Percentiles rank a stretch among this genome's conserved stretches.
Evolutionary conservation across 2,113 vertebrate genomes (phyloP).

Genomic region (Ciconia maguari): DNA sequence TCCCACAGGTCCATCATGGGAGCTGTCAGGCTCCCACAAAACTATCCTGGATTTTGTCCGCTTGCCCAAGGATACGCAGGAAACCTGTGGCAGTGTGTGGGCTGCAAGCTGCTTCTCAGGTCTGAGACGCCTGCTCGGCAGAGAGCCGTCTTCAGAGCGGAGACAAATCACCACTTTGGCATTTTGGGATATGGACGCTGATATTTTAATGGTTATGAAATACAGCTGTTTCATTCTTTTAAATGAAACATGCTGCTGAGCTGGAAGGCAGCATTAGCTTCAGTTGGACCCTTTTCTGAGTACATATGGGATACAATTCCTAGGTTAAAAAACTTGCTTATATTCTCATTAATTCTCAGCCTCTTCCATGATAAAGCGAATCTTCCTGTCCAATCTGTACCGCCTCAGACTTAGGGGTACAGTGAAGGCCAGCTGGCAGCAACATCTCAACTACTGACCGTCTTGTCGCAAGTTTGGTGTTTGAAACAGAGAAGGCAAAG

Average conservation of each 20-base stretch:
- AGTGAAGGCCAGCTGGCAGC: not conserved
- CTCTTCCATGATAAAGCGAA: not conserved
- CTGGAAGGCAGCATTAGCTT: not conserved
- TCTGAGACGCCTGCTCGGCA: not conserved
- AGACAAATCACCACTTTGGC: not conserved
- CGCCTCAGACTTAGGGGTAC: not conserved
- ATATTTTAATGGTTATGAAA: not conserved
- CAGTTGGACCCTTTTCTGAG: not conserved
- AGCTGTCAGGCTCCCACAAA: not conserved
- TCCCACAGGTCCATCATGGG: not conserved
- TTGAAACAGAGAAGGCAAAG: not conserved
- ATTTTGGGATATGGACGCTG: not conserved
- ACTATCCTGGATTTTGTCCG: rapidly evolving
- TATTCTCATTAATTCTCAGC: not conserved
- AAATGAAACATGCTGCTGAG: not conserved
- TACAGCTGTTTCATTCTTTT: not conserved
- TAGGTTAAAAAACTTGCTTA: not conserved
- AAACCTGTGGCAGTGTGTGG: rapidly evolving
- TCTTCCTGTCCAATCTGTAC: not conserved
- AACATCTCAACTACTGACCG: not conserved
- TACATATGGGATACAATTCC: not conserved
- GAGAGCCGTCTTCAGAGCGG: not conserved
- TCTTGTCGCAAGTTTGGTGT: not conserved
- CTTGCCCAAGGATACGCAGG: rapidly evolving
- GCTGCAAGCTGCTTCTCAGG: not conserved